These are phyloP conservation scores for Drosophila neonasuta DNA, from an alignment of 2,888 invertebrate genomes.

Conservation along the genomic window DNA sequence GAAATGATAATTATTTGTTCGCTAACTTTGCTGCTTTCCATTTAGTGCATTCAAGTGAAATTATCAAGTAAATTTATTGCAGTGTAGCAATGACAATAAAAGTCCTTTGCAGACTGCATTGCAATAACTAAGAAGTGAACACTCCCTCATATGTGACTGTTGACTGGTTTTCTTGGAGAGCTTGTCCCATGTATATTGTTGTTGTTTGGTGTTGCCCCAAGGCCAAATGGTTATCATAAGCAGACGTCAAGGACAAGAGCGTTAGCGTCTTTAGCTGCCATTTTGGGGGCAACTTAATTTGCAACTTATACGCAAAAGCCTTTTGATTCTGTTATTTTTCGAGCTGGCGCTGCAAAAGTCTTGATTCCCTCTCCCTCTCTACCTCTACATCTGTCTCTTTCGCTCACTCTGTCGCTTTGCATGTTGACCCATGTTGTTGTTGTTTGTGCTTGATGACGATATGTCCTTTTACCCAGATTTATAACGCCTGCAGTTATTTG, in stretches of 20 bases:
- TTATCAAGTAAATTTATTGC: not conserved
- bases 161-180: not conserved
- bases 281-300: conserved; percentile 68
- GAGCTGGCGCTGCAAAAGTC: conserved; percentile 25
- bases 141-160: conserved; percentile 5
- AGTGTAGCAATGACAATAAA: conserved; percentile 3
- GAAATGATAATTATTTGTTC: too few relatives aligned
- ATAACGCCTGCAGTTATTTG: conserved; percentile 74
- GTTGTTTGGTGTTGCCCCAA: conserved; percentile 50
- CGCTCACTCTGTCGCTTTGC: not conserved
- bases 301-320: conserved; percentile 78
- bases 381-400: not conserved
- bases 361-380: not conserved
- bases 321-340: conserved; percentile 74
- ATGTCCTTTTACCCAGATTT: conserved; percentile 61
- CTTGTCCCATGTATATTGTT: conserved; percentile 2
- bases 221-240: conserved; percentile 67
- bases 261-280: conserved; percentile 32
- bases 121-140: not conserved
- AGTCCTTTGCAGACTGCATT: not conserved
- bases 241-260: conserved; percentile 47
- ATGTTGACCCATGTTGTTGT: conserved; percentile 21
- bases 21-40: too few relatives aligned
- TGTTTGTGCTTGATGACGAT: conserved; percentile 54
- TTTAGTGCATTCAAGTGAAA: not conserved